Base-by-base conservation (phyloP, 2,888 invertebrate genomes). In the Morpho helenor region DNA sequence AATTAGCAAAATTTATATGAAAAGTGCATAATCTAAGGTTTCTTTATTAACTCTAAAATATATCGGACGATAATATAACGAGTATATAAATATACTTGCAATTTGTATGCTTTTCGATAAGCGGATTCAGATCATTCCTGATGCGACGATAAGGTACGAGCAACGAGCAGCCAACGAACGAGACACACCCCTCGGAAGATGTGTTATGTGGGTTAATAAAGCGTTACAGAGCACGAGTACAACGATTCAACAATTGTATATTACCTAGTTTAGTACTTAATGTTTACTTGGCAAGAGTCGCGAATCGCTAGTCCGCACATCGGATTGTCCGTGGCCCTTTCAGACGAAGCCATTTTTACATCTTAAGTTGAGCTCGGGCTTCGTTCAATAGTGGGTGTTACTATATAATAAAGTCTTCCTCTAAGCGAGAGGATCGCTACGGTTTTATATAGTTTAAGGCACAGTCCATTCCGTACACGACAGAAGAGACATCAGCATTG, bases 251-350 rank as follows among this genome's bases (percentile, higher is more conserved):
- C 82, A 79, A 74, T 71, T 77, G 78, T 82, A 81, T 76, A 80
- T 70, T 60, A 50, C 39, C 39, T 53, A 43, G 31, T 46, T 8
- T 22, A 71, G 31, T 5, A 3, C 31, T 31, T 31, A 31, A 70
- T 63, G 63, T 66, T 66, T 75, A 79, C 72, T 68, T 80, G 82
- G 84, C 84, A 84, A 82, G 82, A 84, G 58, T 74, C 49, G 41
- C 8, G n/a, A 42, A 40, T 49, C 40, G 49, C 10, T 39, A 40
- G 49, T 49, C 39, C 40, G 10, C 8, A 40, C 40, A 40, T 16
- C 3, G 49, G n/a, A 49, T n/a, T 39, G 40, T 40, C 49, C 23
- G 9, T 10, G 39, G 7, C 48, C 16, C 8, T 39, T 48, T 31
- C 8, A 9, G 39, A n/a, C 1, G n/a, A 48, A 39, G 31, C 31